Base-by-base conservation (phyloP, 2,888 invertebrate species). In the Cosmopolites sordidus region DNA sequence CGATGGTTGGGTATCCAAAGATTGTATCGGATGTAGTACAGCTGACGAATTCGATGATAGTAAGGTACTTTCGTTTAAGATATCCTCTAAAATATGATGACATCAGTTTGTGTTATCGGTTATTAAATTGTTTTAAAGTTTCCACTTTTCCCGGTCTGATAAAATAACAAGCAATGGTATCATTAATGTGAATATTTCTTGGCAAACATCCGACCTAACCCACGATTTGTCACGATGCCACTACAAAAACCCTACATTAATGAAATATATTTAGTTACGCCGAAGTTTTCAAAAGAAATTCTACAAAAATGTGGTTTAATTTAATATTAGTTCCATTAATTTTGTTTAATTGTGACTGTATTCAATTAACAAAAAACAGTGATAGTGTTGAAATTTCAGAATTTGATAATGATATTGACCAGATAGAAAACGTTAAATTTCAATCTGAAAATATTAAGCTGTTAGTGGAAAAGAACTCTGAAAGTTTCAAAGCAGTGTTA, bases 121-220 rank as follows among this genome's bases (percentile, higher is more conserved):
- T 22, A 22, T 22, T 22, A 22, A 22, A 22, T 5, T 5, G 2
- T 12, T n/a, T 30, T 41, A 41, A 42, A 16, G 14, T 15, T 42
- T 18, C 39, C 22, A 22, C 8, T 5, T 22, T 22, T 22, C 22
- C 22, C 8, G 8, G 22, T 8, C 16, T 41, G 40, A 48, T 49
- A 49, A 48, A 18, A 39, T 22, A 43, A 42, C 29, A 46, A 46
- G 17, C 18, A 14, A 16, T 45, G 44, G 48, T 54, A 54, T 54
- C 48, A 45, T 27, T 43, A 29, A 44, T 48, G 48, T 46, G 48
- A 51, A 47, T 54, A 51, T 55, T 55, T 58, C 58, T 69, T 70
- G 61, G 64, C 68, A 68, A 69, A 71, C 69, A 66, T 71, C 71
- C 71, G 69, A 62, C 69, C 64, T 59, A 63, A 54, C 70, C 70